Conservation (phyloP, 2,113 vertebrate species). For the Zosterops hypoxanthus region DNA sequence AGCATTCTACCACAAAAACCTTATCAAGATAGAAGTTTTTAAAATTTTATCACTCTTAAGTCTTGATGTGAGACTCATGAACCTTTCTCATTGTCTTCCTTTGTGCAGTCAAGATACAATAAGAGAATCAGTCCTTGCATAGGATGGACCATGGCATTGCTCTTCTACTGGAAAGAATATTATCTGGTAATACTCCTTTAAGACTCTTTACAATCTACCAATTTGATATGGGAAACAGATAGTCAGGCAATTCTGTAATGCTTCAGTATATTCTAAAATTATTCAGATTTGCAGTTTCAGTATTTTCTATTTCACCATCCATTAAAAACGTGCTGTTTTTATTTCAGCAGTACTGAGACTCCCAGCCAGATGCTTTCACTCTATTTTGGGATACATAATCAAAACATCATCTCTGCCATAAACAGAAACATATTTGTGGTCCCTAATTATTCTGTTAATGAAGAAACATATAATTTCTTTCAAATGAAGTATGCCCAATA, state of each 20-base stretch:
- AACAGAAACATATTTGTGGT: background rate
- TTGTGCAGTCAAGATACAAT: background rate
- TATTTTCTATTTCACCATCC: background rate
- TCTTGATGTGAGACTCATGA: background rate
- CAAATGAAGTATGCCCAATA: background rate
- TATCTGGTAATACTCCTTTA: background rate
- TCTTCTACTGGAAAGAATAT: background rate
- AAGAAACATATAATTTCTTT: slow-evolving; percentile 8
- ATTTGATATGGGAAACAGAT: background rate
- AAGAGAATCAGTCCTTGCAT: background rate
- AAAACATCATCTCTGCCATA: background rate
- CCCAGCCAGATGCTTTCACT: background rate
- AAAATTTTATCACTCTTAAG: background rate
- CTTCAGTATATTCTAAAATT: background rate
- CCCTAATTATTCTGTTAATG: background rate
- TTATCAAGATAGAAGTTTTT: background rate
- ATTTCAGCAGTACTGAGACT: background rate
- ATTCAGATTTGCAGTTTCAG: background rate
- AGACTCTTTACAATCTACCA: background rate
- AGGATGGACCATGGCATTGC: no score
- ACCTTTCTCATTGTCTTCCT: background rate
- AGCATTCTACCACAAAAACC: background rate
- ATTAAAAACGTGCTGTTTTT: background rate
- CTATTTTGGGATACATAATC: background rate
- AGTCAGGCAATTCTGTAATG: background rate